Evolutionary conservation across 2,888 invertebrate genomes (phyloP).

Genomic region (Parthenolecanium corni): DNA sequence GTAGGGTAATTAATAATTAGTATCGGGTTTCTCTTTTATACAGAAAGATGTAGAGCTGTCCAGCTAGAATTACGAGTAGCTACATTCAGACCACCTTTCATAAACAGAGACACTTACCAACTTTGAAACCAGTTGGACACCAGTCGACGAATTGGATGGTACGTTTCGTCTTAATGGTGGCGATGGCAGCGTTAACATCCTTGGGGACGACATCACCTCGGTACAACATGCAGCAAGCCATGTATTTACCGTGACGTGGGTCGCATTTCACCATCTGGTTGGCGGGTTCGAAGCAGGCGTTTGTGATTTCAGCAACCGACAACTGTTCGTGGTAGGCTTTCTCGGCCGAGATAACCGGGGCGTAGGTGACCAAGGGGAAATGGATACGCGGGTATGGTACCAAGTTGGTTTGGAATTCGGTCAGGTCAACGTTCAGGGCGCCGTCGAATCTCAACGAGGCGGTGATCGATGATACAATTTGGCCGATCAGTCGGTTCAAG

Average conservation of each 20-base stretch:
- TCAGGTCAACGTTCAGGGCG: conserved; percentile 18
- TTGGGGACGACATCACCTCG: conserved; percentile 16
- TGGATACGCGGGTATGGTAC: conserved; percentile 21
- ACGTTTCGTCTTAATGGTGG: conserved; percentile 13
- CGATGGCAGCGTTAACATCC: conserved; percentile 18
- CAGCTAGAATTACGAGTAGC: no score
- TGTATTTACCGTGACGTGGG: conserved; percentile 16
- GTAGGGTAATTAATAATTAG: no score
- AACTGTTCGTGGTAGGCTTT: conserved; percentile 4
- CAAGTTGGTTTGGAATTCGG: conserved; percentile 21
- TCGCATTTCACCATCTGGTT: conserved; percentile 23
- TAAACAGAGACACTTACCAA: no score
- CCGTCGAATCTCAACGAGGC: conserved; percentile 22
- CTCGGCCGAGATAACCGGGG: conserved; percentile 17
- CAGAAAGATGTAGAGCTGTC: no score
- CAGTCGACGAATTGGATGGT: conserved; percentile 18
- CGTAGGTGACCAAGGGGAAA: conserved; percentile 16
- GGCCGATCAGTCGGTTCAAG: conserved; percentile 18
- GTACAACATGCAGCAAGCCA: conserved; percentile 24
- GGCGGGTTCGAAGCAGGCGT: conserved; percentile 8
- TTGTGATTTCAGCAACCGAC: conserved; percentile 10
- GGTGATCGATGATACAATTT: conserved; percentile 20
- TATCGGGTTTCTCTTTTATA: no score
- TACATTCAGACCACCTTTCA: no score
- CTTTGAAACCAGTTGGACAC: conserved; percentile 24